Evolutionary conservation across 2,888 invertebrate species (phyloP).

Genomic region (Pristionchus fissidentatus): DNA sequence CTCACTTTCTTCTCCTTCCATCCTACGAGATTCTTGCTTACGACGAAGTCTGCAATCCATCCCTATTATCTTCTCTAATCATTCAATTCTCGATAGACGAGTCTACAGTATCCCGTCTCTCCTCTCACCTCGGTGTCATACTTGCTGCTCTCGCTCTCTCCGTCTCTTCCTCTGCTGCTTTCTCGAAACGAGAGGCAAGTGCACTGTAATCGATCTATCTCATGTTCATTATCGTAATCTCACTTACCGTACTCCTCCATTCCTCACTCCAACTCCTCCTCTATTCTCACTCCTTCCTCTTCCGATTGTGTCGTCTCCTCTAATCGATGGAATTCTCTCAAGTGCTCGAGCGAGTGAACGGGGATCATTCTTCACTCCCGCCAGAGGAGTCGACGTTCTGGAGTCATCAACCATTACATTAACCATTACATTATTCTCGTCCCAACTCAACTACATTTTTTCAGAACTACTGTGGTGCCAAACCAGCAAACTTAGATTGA

Average conservation of each 20-base stretch:
- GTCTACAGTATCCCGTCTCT: too few relatives aligned
- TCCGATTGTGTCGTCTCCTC: constrained; percentile 25
- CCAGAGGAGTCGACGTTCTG: constrained; percentile 43
- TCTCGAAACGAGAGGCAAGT: constrained; percentile 41
- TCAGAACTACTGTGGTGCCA: too few relatives aligned
- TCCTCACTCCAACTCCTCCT: not conserved
- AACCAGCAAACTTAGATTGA: too few relatives aligned
- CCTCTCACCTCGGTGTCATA: constrained; percentile 14
- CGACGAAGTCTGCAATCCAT: not conserved
- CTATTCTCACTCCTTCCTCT: constrained; percentile 7
- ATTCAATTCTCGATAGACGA: too few relatives aligned
- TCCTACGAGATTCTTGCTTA: not conserved
- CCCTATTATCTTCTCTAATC: too few relatives aligned
- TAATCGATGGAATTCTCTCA: constrained; percentile 46
- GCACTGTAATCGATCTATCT: not conserved
- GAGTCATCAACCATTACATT: not conserved
- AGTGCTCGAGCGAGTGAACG: constrained; percentile 37
- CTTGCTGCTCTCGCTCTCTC: not conserved
- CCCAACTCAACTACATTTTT: too few relatives aligned
- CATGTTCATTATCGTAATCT: not conserved
- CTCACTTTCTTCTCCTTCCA: constrained; percentile 14
- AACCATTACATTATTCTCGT: not conserved
- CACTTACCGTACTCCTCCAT: constrained; percentile 28
- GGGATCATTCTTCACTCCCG: constrained; percentile 26
- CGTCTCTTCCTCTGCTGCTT: constrained; percentile 28